phyloP scores from a whole-genome alignment of 2,113 vertebrate species.

The Phoenicopterus ruber region DNA sequence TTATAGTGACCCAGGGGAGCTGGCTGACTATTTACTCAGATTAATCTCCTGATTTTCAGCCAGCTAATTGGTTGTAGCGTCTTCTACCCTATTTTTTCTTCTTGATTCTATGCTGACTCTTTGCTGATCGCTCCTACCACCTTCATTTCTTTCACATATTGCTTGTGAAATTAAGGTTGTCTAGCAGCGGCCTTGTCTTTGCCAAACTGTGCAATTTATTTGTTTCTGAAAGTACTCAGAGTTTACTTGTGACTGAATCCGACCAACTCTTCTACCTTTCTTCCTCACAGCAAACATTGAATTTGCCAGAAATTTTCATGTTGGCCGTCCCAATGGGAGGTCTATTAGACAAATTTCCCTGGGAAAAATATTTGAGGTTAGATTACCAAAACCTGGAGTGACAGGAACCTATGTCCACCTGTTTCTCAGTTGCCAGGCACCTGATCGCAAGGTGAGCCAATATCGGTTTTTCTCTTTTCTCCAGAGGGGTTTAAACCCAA shows the following conservation, averaged over 20 bases:
- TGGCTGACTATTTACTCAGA: background rate
- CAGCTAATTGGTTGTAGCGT: background rate
- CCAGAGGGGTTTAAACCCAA: background rate
- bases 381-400: background rate
- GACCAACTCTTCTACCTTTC: background rate
- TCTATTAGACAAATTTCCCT: background rate
- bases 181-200: background rate
- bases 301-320: background rate
- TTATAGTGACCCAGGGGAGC: background rate
- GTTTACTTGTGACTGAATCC: accelerated
- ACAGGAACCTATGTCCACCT: background rate
- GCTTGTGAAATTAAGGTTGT: background rate
- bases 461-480: background rate
- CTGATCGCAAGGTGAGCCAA: background rate
- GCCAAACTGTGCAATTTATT: background rate
- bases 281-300: background rate
- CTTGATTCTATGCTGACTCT: background rate
- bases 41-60: background rate
- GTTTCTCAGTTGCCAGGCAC: background rate
- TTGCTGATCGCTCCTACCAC: background rate
- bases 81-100: background rate
- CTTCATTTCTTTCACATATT: background rate
- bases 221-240: background rate
- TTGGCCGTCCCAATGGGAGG: background rate
- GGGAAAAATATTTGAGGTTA: background rate